A percentile compares a stretch with the other conserved stretches of the same genome.
These are phyloP conservation scores for Tadarida brasiliensis DNA, from an alignment of 2,797 vertebrate species.

Conservation along the genomic window DNA sequence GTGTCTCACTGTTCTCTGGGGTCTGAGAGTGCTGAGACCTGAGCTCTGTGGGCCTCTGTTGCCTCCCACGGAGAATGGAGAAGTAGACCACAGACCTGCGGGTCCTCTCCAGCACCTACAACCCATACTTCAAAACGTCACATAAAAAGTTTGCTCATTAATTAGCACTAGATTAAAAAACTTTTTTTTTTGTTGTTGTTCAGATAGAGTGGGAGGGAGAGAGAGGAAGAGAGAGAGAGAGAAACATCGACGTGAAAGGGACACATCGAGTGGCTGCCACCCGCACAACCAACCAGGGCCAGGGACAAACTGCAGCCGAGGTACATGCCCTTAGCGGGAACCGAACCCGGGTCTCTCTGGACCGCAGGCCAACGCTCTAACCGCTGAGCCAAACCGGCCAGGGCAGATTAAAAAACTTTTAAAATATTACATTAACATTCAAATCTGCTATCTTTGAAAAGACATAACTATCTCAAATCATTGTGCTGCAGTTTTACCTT, in stretches of 20 bases:
- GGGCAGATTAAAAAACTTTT: background rate
- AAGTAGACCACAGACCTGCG: background rate
- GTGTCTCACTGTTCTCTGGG: background rate
- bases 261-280: too few species aligned
- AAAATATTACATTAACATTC: background rate
- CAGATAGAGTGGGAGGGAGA: too few species aligned
- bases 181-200: too few species aligned
- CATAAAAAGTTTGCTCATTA: background rate
- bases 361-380: too few species aligned
- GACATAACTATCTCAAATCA: background rate
- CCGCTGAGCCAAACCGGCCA: too few species aligned
- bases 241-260: too few species aligned
- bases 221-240: too few species aligned
- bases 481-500: background rate
- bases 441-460: constrained; percentile 7
- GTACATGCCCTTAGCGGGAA: too few species aligned
- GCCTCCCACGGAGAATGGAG: fast-evolving
- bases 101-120: background rate
- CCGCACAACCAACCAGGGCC: too few species aligned
- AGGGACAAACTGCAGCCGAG: too few species aligned
- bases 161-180: background rate
- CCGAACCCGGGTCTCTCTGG: too few species aligned
- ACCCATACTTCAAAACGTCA: background rate
- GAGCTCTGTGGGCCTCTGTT: background rate
- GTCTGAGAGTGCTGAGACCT: background rate